A percentile compares a stretch with the other conserved stretches of the same genome.
Conservation (phyloP, 2,888 invertebrate species). For the Mimachlamys varia region DNA sequence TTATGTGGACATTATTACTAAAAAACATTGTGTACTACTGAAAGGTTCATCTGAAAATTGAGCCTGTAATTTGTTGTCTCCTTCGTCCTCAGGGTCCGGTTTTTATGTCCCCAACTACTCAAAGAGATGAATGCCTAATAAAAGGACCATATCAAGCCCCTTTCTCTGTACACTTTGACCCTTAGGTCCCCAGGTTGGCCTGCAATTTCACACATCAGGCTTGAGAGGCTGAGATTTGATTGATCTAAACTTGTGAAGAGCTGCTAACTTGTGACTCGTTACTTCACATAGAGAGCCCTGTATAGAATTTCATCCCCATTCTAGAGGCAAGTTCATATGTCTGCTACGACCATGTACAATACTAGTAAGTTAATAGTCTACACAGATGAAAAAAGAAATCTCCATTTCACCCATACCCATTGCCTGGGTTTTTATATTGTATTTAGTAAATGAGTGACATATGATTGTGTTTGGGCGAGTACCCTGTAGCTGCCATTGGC, state of each 20-base stretch:
- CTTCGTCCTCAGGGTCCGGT: background rate
- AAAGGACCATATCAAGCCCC: background rate
- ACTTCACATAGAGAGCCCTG: constrained; percentile 34
- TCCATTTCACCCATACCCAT: background rate
- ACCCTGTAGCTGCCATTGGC: background rate
- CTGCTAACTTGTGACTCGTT: constrained; percentile 28
- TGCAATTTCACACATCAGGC: constrained; percentile 2
- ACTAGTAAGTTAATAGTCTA: constrained; percentile 4
- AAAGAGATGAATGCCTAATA: background rate
- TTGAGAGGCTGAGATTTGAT: constrained; percentile 36
- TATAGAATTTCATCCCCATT: constrained; percentile 41
- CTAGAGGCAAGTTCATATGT: constrained; percentile 34
- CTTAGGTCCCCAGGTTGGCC: background rate
- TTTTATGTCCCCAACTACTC: constrained; percentile 12
- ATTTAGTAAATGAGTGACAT: constrained; percentile 33
- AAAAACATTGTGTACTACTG: background rate
- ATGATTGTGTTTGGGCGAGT: constrained; percentile 13
- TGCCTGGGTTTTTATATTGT: constrained; percentile 4
- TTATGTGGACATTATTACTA: no score
- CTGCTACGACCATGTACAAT: background rate
- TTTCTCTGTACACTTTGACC: background rate
- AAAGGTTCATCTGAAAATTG: background rate
- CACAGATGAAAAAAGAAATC: constrained; percentile 36
- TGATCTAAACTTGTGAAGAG: constrained; percentile 38
- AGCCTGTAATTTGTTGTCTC: background rate